Conservation (phyloP, 2,888 invertebrate species). For the Synergus itoensis region DNA sequence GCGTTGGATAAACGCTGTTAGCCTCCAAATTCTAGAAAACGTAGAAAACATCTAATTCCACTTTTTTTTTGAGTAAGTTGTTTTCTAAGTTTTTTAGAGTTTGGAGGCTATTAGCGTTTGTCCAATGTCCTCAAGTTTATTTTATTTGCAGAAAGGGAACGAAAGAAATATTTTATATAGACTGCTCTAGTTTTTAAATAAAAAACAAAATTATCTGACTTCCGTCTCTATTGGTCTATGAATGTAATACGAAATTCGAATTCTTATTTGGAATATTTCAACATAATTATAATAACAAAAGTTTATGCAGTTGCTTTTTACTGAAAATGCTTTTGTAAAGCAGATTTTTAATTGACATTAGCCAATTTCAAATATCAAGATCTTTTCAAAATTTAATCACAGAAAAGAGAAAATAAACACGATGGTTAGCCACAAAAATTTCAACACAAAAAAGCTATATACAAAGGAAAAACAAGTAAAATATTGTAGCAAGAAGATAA, state of each 20-base stretch:
- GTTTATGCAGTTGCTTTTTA: background rate
- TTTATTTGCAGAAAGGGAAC: too few species aligned
- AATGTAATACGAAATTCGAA: background rate
- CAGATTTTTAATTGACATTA: background rate
- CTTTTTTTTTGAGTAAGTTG: too few species aligned
- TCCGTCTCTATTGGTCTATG: background rate
- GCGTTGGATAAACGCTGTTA: too few species aligned
- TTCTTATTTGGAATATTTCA: background rate
- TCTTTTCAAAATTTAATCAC: background rate
- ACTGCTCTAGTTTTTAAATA: background rate
- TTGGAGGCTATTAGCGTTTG: too few species aligned
- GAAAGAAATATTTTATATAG: background rate
- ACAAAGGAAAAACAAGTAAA: constrained; percentile 20
- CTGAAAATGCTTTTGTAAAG: background rate
- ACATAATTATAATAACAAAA: background rate
- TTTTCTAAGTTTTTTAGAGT: too few species aligned
- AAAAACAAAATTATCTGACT: background rate
- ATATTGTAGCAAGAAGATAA: constrained; percentile 4
- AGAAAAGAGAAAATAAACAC: constrained; percentile 14
- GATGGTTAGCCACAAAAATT: constrained; percentile 22
- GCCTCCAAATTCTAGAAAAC: too few species aligned
- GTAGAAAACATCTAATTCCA: too few species aligned
- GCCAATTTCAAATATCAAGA: background rate
- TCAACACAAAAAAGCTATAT: constrained; percentile 13
- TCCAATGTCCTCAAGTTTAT: too few species aligned